phyloP scores from a whole-genome alignment of 1,140 invertebrate species.

The Listronotus bonariensis region DNA sequence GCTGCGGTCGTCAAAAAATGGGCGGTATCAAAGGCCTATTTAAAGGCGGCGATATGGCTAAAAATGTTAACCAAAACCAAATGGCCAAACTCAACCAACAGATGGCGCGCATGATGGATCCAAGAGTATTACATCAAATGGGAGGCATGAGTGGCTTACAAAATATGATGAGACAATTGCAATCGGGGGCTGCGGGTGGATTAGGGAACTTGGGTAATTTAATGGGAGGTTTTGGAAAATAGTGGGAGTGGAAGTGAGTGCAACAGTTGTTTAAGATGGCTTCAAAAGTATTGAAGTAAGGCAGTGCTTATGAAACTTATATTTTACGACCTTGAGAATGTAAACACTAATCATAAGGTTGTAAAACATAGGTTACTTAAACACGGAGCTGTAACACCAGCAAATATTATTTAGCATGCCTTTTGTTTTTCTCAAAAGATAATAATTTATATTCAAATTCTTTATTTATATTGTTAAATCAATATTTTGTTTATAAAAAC shows the following conservation, averaged over 20 bases:
- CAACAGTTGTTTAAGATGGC: not conserved
- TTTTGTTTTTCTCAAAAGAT: too few species aligned
- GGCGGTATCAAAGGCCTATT: conserved; percentile 99
- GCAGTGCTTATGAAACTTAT: too few species aligned
- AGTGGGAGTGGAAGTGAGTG: conserved; percentile 33
- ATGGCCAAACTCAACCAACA: conserved; percentile 99
- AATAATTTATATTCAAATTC: too few species aligned
- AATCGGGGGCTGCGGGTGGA: conserved; percentile 82
- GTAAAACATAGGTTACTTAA: too few species aligned
- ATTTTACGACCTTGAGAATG: too few species aligned
- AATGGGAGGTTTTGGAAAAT: conserved; percentile 73
- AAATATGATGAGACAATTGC: conserved; percentile 97
- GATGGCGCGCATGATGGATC: conserved; percentile 99
- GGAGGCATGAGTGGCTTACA: conserved; percentile 96
- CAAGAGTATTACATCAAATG: conserved; percentile 88
- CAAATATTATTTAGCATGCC: too few species aligned
- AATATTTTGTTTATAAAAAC: too few species aligned
- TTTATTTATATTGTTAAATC: too few species aligned
- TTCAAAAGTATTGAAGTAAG: not conserved
- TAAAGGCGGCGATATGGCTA: conserved; percentile 97
- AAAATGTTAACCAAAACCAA: conserved; percentile 97
- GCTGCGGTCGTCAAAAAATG: conserved; percentile 99
- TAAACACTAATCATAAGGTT: too few species aligned
- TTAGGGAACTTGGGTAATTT: conserved; percentile 73
- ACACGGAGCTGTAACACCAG: too few species aligned